A percentile compares a stretch with the other conserved stretches of the same genome.
Conservation (phyloP, 2,888 invertebrate genomes). For the Eupsilia transversa region DNA sequence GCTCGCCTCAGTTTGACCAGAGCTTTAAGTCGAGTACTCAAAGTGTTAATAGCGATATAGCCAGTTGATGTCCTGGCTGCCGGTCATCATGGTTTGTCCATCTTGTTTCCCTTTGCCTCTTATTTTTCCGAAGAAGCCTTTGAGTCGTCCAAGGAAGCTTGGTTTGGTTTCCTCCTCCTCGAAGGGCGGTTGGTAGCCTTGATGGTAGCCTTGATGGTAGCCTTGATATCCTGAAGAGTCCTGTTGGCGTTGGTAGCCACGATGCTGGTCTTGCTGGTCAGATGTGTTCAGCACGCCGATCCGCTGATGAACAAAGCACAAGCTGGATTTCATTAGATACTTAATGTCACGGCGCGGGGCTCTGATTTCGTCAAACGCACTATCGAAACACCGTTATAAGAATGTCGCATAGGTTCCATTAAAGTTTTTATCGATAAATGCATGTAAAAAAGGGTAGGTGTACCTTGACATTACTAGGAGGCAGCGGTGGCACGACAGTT, state of each 20-base stretch:
- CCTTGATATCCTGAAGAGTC: slow-evolving; percentile 27
- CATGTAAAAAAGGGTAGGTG: slow-evolving; percentile 12
- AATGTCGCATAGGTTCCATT: slow-evolving; percentile 71
- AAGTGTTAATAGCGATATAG: slow-evolving; percentile 24
- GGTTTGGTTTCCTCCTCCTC: slow-evolving; percentile 66
- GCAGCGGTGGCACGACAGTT: slow-evolving; percentile 82
- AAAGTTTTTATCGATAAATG: slow-evolving; percentile 1
- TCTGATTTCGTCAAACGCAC: slow-evolving; percentile 90
- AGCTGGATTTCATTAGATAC: slow-evolving; percentile 88
- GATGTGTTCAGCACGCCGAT: slow-evolving; percentile 74
- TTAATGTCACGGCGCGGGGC: slow-evolving; percentile 80
- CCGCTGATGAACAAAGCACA: slow-evolving; percentile 89
- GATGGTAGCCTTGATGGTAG: slow-evolving; percentile 6
- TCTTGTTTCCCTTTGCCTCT: slow-evolving; percentile 73
- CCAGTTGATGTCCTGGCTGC: slow-evolving; percentile 25
- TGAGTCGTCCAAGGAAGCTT: slow-evolving; percentile 78
- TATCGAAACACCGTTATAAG: slow-evolving; percentile 70
- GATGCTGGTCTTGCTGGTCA: slow-evolving; percentile 53
- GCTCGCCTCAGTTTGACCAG: slow-evolving; percentile 25
- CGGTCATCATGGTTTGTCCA: slow-evolving; percentile 72
- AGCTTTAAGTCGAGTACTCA: neutral
- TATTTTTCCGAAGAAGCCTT: slow-evolving; percentile 76
- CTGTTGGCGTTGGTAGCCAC: slow-evolving; percentile 49
- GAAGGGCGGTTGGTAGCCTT: slow-evolving; percentile 8
- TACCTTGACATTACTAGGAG: slow-evolving; percentile 85